Base-by-base conservation (phyloP, 2,888 invertebrate genomes). In the Ephialtes manifestator region DNA sequence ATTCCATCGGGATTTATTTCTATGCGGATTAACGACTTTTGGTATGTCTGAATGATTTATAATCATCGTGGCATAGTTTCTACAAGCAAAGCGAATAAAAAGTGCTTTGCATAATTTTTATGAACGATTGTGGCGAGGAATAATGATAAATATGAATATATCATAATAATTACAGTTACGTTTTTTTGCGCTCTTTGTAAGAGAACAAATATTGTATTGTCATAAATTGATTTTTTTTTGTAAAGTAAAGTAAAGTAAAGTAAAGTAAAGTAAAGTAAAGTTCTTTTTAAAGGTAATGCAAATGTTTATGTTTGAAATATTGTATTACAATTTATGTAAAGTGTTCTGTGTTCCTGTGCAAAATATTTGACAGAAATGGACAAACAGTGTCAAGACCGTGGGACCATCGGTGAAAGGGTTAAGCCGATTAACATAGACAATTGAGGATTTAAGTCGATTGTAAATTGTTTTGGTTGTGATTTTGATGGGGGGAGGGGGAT, bases 351-450 rank as follows among this genome's bases (percentile, higher is more conserved):
- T 35, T 10, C 35, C 5, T 60, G 4, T 31, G 13, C 7, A 18
- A 39, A 65, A 65, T 2, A 20, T 43, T 39, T 13, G 35, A 65
- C 65, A 20, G n/a, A 39, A 39, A 43, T 39, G 20, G 39, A 18
- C 20, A 43, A 65, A 43, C 18, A 43, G 10, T 35, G 63, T 39
- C 65, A 2, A 20, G 8, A 18, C 20, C 5, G 2, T 39, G 2
- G 63, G 31, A 63, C 55, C 8, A 28, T 13, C 11, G 4, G 58
- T 70, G 5, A 43, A 43, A 55, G 53, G 48, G n/a, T 72, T 77
- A 65, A 81, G 31, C 77, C 77, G 82, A 77, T 77, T 82, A 71
- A 55, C 53, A 20, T 13, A 24, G 39, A 63, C 15, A 28, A 53
- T 72, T 65, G 20, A 28, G n/a, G 67, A 72, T 71, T 76, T 31